Conservation (phyloP, 2,797 vertebrate genomes). For the Enteromius treurensis region DNA sequence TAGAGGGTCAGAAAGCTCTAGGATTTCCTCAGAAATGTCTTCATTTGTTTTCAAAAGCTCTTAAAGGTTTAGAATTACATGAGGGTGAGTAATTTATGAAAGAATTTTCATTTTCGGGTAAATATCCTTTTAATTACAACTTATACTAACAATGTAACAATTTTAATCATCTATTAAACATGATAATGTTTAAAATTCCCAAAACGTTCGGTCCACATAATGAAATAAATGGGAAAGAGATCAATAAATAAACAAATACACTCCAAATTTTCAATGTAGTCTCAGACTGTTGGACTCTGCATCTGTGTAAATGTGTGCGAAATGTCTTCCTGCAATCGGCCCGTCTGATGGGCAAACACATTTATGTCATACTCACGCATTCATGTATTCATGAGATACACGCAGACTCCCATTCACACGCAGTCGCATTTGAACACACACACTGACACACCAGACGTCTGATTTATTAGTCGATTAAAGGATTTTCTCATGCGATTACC, state of each 20-base stretch:
- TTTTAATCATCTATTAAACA: background rate
- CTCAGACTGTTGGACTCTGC: slow-evolving; percentile 19
- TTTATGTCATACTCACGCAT: slow-evolving; percentile 25
- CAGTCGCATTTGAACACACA: slow-evolving; percentile 29
- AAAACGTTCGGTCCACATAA: background rate
- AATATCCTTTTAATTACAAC: background rate
- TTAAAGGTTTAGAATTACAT: background rate
- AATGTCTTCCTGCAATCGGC: slow-evolving; percentile 31
- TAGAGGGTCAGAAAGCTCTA: background rate
- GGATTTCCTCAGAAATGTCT: background rate
- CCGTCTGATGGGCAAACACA: slow-evolving; percentile 36
- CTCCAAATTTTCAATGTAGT: background rate
- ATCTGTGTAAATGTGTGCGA: slow-evolving; percentile 28
- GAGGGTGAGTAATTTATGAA: background rate
- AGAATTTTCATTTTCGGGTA: background rate
- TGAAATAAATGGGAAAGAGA: background rate
- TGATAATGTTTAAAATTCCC: background rate
- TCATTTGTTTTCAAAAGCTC: background rate
- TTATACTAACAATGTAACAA: background rate
- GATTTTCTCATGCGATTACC: slow-evolving; percentile 78
- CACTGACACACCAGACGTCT: slow-evolving; percentile 53
- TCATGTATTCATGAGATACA: slow-evolving; percentile 42
- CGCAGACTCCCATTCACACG: slow-evolving; percentile 41
- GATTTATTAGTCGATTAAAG: slow-evolving; percentile 83
- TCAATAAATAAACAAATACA: background rate